Evolutionary conservation across 35 echinoderm and acorn worm species (phyloP), one percentile per base, ranked within the genome.

Genomic region (Lytechinus pictus): DNA sequence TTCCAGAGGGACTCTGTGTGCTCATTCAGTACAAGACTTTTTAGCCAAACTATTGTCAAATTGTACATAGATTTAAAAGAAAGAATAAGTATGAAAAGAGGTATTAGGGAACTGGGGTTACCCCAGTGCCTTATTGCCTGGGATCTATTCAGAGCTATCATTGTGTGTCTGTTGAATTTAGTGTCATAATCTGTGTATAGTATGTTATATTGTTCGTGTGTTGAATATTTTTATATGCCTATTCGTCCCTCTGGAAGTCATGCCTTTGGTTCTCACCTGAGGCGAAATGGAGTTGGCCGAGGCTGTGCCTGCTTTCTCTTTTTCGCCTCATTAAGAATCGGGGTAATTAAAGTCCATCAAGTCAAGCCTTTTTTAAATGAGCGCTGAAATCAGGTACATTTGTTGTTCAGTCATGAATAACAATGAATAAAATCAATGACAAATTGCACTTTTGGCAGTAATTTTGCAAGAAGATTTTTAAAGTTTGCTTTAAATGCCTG

Each of bases 251-350:
- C 92, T 93, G 92, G 54, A 93, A 90, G 52, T 19, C 52, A 53
- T 54, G 27, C 55, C n/a, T 93, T 54, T 57, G 53, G 54, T 57
- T 93, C 54, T 93, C 54, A 28, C 86, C 89, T 4, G 57, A 51
- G 94, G 54, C 96, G 91, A 95, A 96, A 96, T 91, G 88, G 89
- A 71, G 52, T 54, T 11, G 58, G 94, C 94, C 96, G 57, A 96
- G 96, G 96, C 96, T 96, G 96, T 96, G 96, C 96, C 96, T 95
- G 94, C 96, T 94, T 57, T 54, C 57, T 54, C 29, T 60, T 91
- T 96, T 96, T 96, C 57, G 96, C 96, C 94, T 87, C 54, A 28
- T 0, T n/a, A 10, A 93, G 92, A 93, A 93, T 53, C 92, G n/a
- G 92, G 66, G 16, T 79, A 7, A 79, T 7, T 24, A 79, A 79